Evolutionary conservation across 2,113 vertebrate species (phyloP), one percentile per base, ranked within the genome.

Genomic region (Cricetomys ansorgei): DNA sequence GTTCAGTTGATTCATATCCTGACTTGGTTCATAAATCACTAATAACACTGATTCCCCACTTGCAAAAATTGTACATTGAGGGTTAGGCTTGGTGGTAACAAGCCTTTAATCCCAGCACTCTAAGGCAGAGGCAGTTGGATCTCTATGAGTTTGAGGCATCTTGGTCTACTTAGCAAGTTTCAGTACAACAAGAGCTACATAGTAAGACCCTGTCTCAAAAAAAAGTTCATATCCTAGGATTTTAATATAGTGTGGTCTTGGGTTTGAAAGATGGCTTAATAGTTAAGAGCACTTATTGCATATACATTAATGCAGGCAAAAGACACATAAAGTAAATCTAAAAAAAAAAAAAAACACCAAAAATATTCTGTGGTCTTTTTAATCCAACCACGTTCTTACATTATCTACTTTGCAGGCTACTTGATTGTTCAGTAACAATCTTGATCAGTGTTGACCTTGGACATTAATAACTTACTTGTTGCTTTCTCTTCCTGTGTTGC

Each of bases 11-110:
- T 87, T 90, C 16, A 37, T 73, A 75, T 72, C 65, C 59, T 86
- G 19, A 64, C 29, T 85, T 94, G 57, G 34, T 85, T 76, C 0
- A 1, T 53, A 80, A 90, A 40, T 97, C 70, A 73, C 62, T 81
- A 12, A 70, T 94, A 40, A 34, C 57, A 80, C 15, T 76, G 59
- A 57, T 84, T 69, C 27, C 43, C 16, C 23, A 12, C 31, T 95
- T 88, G 93, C 53, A 84, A 53, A 94, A 88, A 89, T 94, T 76
- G 37, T 88, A 5, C 76, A 3, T 94, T 84, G 45, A 64, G 40
- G 57, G 40, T 16, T 84, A 62, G 55, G 59, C 25, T 40, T 64
- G 27, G 57, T 31, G 81, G 45, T 43, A 84, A 45, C 57, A 62
- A 83, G 25, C n/a, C 53, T 62, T 29, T 83, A 83, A 31, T 83